A percentile compares a stretch with the other conserved stretches of the same genome.
phyloP scores from a whole-genome alignment of 2,797 vertebrate species.

The Poeciliopsis gracilis region DNA sequence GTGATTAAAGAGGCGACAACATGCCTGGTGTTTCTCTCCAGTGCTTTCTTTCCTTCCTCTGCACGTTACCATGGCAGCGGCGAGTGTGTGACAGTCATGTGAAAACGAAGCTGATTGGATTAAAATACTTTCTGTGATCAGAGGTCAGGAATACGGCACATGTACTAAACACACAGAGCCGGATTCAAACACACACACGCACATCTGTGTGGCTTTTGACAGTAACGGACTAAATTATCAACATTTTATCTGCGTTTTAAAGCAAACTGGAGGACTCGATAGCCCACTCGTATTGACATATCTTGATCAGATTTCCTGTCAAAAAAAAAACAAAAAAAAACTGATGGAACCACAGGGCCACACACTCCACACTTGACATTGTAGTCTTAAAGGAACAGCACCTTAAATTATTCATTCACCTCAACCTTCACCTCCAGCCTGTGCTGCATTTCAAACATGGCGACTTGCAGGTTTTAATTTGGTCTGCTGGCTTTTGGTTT shows the following conservation, averaged over 20 bases:
- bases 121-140: constrained; percentile 88
- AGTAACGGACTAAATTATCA: constrained; percentile 3
- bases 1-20: constrained; percentile 44
- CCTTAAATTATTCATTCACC: constrained; percentile 33
- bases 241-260: constrained; percentile 23
- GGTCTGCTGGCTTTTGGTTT: not conserved
- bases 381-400: constrained; percentile 61
- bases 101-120: constrained; percentile 86
- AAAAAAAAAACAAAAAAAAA: constrained; percentile 22
- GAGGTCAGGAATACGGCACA: constrained; percentile 73
- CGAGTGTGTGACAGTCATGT: constrained; percentile 86
- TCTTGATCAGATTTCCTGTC: constrained; percentile 66
- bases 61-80: constrained; percentile 79
- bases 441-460: constrained; percentile 19
- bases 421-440: constrained; percentile 4
- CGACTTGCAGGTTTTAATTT: not conserved
- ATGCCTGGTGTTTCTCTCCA: constrained; percentile 33
- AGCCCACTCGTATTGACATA: constrained; percentile 36
- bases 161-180: constrained; percentile 63
- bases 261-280: constrained; percentile 2
- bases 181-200: constrained; percentile 22
- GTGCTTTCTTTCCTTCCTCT: constrained; percentile 57
- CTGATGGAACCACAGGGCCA: constrained; percentile 32
- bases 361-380: constrained; percentile 42
- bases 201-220: constrained; percentile 3